Evolutionary conservation across 2,113 vertebrate genomes (phyloP), one percentile per base, ranked within the genome.

Genomic region (Nannobrachium achirus): DNA sequence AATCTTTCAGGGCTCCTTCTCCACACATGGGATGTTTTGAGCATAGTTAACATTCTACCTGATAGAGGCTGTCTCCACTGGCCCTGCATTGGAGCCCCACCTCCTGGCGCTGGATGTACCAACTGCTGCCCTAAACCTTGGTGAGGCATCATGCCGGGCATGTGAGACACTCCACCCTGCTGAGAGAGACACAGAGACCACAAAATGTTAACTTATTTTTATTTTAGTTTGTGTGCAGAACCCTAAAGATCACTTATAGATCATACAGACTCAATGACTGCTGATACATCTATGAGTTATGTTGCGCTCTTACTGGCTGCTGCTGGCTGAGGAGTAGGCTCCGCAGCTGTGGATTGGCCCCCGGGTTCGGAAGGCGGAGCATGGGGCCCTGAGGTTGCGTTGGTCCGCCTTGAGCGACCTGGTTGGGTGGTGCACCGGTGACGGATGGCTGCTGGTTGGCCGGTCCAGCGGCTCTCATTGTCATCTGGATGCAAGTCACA

Each of bases 241-340:
- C 19, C 6, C 25, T 41, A 25, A 7, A n/a, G 7, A 19, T 56
- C 15, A 50, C 8, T 1, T n/a, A n/a, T n/a, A n/a, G n/a, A n/a
- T n/a, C n/a, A n/a, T n/a, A n/a, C n/a, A n/a, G n/a, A n/a, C n/a
- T n/a, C n/a, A n/a, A n/a, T n/a, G n/a, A n/a, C n/a, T 15, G 25
- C 25, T 33, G 20, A 38, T 4, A 5, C 25, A 33, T 33, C 3
- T 33, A 39, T 13, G 13, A 15, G 40, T 7, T 44, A 4, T 16
- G 20, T 6, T 48, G 49, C 13, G 5, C n/a, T 80, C 92, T 93
- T 82, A 95, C 94, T 7, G 93, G 92, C 83, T 96, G 95, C 82
- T 96, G 95, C 0, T 96, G 96, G 80, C 94, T 97, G 70, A 97
- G 95, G 1, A 97, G 94, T 3, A 97, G 95, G 50, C 95, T 97